These are phyloP conservation scores for Athrips mouffetella DNA, from an alignment of 2,888 invertebrate genomes.

Conservation along the genomic window DNA sequence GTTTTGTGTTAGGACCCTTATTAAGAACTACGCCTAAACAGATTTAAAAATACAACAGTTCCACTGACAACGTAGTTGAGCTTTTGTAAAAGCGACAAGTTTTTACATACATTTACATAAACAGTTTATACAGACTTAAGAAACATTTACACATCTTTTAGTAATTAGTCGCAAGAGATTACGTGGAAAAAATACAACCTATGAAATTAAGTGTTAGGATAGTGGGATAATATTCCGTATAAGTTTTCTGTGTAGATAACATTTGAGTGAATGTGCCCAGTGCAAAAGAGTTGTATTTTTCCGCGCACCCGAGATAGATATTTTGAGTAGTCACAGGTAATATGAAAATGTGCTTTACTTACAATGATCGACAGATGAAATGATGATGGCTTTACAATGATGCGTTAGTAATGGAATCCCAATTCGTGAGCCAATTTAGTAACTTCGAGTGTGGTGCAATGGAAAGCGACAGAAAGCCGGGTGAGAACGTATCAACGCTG, in stretches of 20 bases:
- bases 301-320: conserved; percentile 39
- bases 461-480: conserved; percentile 76
- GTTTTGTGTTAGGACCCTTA: too few relatives aligned
- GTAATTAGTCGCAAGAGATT: not conserved
- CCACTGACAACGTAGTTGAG: not conserved
- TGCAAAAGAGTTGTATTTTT: conserved; percentile 25
- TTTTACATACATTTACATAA: not conserved
- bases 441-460: conserved; percentile 74
- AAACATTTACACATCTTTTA: conserved; percentile 1
- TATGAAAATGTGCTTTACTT: conserved; percentile 69
- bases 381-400: conserved; percentile 73
- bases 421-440: conserved; percentile 76
- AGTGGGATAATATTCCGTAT: too few relatives aligned
- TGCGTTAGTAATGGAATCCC: conserved; percentile 77
- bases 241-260: too few relatives aligned
- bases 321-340: conserved; percentile 38
- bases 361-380: conserved; percentile 69
- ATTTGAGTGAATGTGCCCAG: not conserved
- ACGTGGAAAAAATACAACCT: conserved; percentile 8
- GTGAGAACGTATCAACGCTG: conserved; percentile 57
- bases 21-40: too few relatives aligned
- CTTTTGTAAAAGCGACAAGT: not conserved
- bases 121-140: not conserved
- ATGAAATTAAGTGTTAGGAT: not conserved
- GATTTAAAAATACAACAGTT: not conserved